Conservation (phyloP, 2,888 invertebrate genomes). For the Protophormia terraenovae region DNA sequence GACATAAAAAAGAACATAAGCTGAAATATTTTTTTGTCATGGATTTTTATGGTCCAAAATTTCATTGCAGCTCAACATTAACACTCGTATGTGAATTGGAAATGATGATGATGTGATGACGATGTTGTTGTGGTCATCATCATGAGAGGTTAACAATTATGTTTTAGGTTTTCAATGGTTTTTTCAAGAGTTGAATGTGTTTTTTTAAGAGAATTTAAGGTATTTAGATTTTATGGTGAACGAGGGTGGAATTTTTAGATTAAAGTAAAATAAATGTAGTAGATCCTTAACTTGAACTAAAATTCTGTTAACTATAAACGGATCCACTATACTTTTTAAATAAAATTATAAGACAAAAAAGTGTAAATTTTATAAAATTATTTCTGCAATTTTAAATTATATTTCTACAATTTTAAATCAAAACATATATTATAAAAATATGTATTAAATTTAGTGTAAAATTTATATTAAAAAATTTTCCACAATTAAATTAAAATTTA, state of each 20-base stretch:
- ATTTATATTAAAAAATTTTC: too few relatives aligned
- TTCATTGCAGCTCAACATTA: conserved; percentile 58
- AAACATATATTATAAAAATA: too few relatives aligned
- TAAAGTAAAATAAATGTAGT: too few relatives aligned
- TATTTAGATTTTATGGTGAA: background rate
- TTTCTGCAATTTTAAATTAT: too few relatives aligned
- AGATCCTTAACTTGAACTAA: too few relatives aligned
- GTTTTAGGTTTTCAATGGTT: conserved; percentile 35
- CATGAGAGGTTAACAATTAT: conserved; percentile 62
- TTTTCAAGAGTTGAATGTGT: background rate
- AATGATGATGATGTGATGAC: background rate
- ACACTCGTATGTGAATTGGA: conserved; percentile 1
- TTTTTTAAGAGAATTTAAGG: background rate
- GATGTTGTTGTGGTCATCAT: conserved; percentile 33
- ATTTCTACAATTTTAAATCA: too few relatives aligned
- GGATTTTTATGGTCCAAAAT: conserved; percentile 51
- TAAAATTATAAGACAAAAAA: too few relatives aligned
- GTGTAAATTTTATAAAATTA: too few relatives aligned
- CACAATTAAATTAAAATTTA: too few relatives aligned
- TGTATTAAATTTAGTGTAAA: too few relatives aligned
- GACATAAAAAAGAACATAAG: conserved; percentile 27
- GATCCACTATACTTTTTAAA: too few relatives aligned
- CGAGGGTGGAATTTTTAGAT: background rate
- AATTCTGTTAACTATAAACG: too few relatives aligned
- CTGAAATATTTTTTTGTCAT: background rate